Evolutionary conservation across 2,113 vertebrate species (phyloP).

Genomic region (Isurus oxyrinchus): DNA sequence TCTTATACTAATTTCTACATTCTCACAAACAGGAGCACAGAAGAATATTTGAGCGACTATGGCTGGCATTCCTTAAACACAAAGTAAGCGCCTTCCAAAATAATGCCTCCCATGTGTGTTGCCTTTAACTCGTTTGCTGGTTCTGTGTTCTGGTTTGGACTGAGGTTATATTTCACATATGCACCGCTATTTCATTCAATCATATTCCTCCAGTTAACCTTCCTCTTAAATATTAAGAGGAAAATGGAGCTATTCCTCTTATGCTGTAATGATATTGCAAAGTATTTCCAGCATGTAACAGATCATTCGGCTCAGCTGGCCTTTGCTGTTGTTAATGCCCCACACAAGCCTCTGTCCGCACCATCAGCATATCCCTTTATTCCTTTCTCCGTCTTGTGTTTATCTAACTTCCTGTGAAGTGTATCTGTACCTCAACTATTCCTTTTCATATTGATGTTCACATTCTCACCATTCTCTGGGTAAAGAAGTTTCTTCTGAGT

Average conservation of each 20-base stretch:
- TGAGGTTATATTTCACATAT: not conserved
- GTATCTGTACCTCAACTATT: too few relatives aligned
- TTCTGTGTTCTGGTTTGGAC: not conserved
- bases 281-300: not conserved
- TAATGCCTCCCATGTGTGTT: not conserved
- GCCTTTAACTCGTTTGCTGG: not conserved
- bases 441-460: too few relatives aligned
- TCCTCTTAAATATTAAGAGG: not conserved
- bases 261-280: not conserved
- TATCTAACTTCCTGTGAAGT: not conserved
- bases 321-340: not conserved
- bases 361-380: not conserved
- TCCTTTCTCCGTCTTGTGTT: not conserved
- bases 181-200: not conserved
- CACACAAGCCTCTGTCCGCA: not conserved
- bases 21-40: conserved; percentile 71
- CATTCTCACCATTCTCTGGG: too few relatives aligned
- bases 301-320: not conserved
- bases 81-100: conserved; percentile 58
- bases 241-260: not conserved
- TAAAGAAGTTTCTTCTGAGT: not conserved
- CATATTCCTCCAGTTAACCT: not conserved
- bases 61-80: conserved; percentile 83
- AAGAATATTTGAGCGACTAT: conserved; percentile 76
- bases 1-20: not conserved